phyloP scores from a whole-genome alignment of 1,140 invertebrate genomes.

The Anagrus nilaparvatae region DNA sequence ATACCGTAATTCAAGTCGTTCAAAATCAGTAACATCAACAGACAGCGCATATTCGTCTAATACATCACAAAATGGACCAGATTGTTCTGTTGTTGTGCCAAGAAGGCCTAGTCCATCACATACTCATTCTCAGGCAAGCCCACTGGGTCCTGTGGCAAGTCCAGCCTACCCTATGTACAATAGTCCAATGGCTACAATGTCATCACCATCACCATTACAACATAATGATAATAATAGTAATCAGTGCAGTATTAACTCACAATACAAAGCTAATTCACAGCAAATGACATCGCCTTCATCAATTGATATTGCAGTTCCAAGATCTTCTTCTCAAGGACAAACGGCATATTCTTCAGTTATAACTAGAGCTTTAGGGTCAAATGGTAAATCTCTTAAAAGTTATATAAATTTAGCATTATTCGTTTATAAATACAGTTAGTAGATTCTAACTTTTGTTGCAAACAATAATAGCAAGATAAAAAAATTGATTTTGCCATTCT shows the following conservation, averaged over 20 bases:
- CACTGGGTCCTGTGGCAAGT: slow-evolving; percentile 57
- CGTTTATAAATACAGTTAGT: too few species aligned
- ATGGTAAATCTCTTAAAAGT: too few species aligned
- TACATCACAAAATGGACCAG: slow-evolving; percentile 51
- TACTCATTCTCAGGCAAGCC: slow-evolving; percentile 53
- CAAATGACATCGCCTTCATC: slow-evolving; percentile 56
- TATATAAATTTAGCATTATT: too few species aligned
- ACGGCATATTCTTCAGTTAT: slow-evolving; percentile 64
- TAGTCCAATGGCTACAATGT: slow-evolving; percentile 62
- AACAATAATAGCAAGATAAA: too few species aligned
- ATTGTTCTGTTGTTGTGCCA: slow-evolving; percentile 53
- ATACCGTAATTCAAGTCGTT: slow-evolving; percentile 48
- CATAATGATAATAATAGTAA: slow-evolving; percentile 38
- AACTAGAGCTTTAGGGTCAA: slow-evolving; percentile 51
- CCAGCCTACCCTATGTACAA: slow-evolving; percentile 69
- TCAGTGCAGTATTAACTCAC: slow-evolving; percentile 28
- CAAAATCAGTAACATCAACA: slow-evolving; percentile 52
- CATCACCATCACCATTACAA: slow-evolving; percentile 51
- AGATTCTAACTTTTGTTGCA: too few species aligned
- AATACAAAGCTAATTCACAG: slow-evolving; percentile 40
- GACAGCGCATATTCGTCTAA: slow-evolving; percentile 53
- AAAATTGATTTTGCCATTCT: too few species aligned
- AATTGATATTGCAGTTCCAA: slow-evolving; percentile 53
- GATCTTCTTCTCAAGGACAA: slow-evolving; percentile 49
- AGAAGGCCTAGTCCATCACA: slow-evolving; percentile 59